Evolutionary conservation across 2,888 invertebrate species (phyloP).

Genomic region (Sesamia inferens): DNA sequence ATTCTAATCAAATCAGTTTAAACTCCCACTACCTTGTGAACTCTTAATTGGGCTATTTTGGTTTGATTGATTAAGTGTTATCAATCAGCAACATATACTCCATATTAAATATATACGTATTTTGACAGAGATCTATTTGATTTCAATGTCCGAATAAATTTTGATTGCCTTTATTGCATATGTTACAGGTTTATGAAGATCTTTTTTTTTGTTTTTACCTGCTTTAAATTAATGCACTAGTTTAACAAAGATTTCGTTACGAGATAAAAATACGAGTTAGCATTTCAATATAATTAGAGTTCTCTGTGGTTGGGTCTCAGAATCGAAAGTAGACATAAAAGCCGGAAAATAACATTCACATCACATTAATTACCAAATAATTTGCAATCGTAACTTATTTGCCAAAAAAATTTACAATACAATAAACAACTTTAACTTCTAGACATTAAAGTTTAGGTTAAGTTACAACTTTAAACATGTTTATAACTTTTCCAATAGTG

Average conservation of each 20-base stretch:
- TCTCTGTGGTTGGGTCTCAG: too few relatives aligned
- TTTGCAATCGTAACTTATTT: too few relatives aligned
- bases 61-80: slow-evolving; percentile 38
- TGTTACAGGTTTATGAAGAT: not conserved
- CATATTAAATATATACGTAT: slow-evolving; percentile 28
- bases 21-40: slow-evolving; percentile 30
- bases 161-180: slow-evolving; percentile 4
- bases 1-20: slow-evolving; percentile 16
- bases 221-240: not conserved
- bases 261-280: not conserved
- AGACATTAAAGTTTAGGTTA: too few relatives aligned
- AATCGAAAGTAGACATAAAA: slow-evolving; percentile 1
- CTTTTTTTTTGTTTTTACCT: not conserved
- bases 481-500: too few relatives aligned
- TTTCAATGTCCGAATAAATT: slow-evolving; percentile 7
- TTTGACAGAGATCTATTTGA: slow-evolving; percentile 25
- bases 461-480: too few relatives aligned
- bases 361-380: slow-evolving; percentile 45
- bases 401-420: too few relatives aligned
- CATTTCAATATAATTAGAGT: not conserved
- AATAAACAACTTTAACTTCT: too few relatives aligned
- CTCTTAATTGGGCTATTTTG: slow-evolving; percentile 28
- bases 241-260: not conserved
- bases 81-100: slow-evolving; percentile 25
- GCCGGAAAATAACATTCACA: not conserved